Evolutionary conservation across 2,113 vertebrate species (phyloP), one percentile per base, ranked within the genome.

Genomic region (Scartelaos histophorus): DNA sequence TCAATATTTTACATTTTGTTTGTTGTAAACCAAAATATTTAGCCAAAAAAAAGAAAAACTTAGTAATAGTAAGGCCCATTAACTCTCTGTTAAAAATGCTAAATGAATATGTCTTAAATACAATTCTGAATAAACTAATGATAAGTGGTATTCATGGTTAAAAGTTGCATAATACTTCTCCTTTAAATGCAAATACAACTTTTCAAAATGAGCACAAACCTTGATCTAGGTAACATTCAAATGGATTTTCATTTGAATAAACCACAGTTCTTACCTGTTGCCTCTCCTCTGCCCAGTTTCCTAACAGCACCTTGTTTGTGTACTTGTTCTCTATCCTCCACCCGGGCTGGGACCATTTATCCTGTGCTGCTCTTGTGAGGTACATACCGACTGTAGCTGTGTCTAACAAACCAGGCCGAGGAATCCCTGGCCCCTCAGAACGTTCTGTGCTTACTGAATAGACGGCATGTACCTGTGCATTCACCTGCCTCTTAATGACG

Each of bases 231-330:
- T 11, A 1, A 13, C 2, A 38, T 38, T 38, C 5, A 38, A 38
- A 38, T 38, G 35, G 1, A 38, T 4, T 38, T 3, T 6, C 35
- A 9, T 38, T 38, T 38, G 35, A 38, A 38, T 38, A 38, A 38
- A 38, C 35, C 10, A 9, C 38, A 43, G 19, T 11, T 25, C 72
- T 25, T 73, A 95, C 95, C 94, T 93, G 88, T 45, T 83, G 85
- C 67, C 91, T 92, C 24, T 96, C 92, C 75, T 96, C 95, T 21
- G 82, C 53, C 92, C 95, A 96, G 89, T 95, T 96, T 35, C 94
- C 95, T 49, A 87, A 13, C 0, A 96, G 89, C 70, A 95, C 94
- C 81, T 85, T 86, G 61, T 85, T 70, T 2, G 89, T 88, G 71
- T 93, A 95, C 57, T 82, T 92, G 69, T 87, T 90, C 74, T 94